Conservation (phyloP, 2,888 invertebrate genomes). For the Himalopsyche tibetana region DNA sequence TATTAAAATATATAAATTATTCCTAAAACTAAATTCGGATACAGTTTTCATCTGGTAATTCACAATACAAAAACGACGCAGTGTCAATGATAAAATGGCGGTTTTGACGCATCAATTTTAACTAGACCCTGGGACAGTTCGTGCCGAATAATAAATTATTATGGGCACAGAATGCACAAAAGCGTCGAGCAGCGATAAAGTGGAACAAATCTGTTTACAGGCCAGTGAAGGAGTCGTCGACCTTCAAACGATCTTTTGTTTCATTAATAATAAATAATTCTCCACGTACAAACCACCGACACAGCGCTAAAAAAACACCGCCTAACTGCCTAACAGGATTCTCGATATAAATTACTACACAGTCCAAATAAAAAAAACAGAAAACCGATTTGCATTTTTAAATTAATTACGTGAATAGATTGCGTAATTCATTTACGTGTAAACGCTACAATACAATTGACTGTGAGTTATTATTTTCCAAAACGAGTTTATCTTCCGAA, state of each 20-base stretch:
- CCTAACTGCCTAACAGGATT: conserved; percentile 16
- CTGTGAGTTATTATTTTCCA: neutral
- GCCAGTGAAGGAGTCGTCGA: conserved; percentile 29
- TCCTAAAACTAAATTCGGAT: no score
- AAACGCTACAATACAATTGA: neutral
- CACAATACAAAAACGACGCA: no score
- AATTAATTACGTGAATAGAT: conserved; percentile 20
- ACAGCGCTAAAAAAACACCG: conserved; percentile 1
- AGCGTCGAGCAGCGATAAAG: conserved; percentile 12
- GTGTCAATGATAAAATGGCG: no score
- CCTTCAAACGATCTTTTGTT: conserved; percentile 41
- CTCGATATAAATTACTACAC: conserved; percentile 12
- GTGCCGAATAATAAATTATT: conserved; percentile 22
- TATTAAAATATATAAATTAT: no score
- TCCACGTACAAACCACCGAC: neutral
- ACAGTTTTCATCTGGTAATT: no score
- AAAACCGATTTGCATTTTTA: conserved; percentile 19
- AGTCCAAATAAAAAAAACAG: conserved; percentile 5
- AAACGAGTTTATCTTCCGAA: neutral
- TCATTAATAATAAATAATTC: conserved; percentile 31
- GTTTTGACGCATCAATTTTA: neutral
- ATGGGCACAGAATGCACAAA: conserved; percentile 1
- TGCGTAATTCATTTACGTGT: neutral
- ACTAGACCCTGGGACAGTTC: neutral
- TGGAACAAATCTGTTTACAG: conserved; percentile 31